Conservation (phyloP, 2,797 vertebrate species). For the Dromococcyx pavoninus region DNA sequence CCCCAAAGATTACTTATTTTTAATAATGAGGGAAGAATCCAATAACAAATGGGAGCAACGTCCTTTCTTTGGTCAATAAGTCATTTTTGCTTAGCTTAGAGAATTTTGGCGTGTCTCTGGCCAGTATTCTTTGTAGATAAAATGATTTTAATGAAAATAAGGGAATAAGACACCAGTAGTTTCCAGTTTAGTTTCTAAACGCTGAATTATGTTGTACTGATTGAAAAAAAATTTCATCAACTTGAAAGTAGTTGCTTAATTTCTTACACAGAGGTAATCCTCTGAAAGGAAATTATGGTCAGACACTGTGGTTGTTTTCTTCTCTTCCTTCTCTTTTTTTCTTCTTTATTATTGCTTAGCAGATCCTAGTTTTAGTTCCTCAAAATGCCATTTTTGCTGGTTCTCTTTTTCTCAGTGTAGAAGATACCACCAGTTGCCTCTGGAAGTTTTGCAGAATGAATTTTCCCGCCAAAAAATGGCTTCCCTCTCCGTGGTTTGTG, state of each 20-base stretch:
- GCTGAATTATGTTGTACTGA: background rate
- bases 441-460: background rate
- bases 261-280: constrained; percentile 53
- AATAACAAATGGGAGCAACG: background rate
- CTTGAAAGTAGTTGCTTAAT: constrained; percentile 1
- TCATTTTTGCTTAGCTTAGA: background rate
- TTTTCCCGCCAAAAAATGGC: constrained; percentile 23
- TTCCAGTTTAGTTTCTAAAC: background rate
- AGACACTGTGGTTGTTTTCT: constrained; percentile 1
- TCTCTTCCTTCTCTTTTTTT: constrained; percentile 67
- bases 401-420: constrained; percentile 57
- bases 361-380: constrained; percentile 58
- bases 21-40: background rate
- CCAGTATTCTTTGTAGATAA: background rate
- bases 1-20: background rate
- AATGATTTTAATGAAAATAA: background rate
- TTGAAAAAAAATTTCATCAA: background rate
- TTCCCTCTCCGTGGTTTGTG: background rate
- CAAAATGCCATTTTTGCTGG: background rate
- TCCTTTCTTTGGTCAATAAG: background rate
- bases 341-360: background rate
- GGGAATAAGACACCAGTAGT: background rate
- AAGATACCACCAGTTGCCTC: background rate
- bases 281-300: constrained; percentile 59
- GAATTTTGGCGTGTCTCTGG: background rate